A percentile compares a stretch with the other conserved stretches of the same genome.
phyloP scores from a whole-genome alignment of 2,113 vertebrate species.

The Caracal caracal region DNA sequence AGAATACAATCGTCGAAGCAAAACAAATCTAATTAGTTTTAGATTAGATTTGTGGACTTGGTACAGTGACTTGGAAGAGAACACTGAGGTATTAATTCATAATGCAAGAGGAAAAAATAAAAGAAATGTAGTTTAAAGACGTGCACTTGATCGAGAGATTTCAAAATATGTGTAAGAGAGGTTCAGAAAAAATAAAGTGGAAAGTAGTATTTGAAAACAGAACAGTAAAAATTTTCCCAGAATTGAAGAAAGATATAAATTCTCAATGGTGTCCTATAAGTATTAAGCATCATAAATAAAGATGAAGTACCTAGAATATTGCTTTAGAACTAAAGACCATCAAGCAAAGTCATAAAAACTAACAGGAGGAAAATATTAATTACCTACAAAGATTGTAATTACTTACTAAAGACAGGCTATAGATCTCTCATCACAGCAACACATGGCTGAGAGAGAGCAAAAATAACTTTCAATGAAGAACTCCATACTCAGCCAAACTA shows the following conservation, averaged over 20 bases:
- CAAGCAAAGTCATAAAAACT: not conserved
- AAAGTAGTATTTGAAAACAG: not conserved
- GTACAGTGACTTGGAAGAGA: not conserved
- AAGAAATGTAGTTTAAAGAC: not conserved
- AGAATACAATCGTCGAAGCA: not conserved
- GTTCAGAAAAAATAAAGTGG: not conserved
- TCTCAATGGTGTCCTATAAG: not conserved
- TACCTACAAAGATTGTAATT: not conserved
- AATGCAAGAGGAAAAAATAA: not conserved
- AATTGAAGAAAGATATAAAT: not conserved
- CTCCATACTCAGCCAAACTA: conserved; percentile 1
- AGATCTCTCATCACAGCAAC: not conserved
- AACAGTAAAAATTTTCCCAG: not conserved
- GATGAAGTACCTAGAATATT: not conserved
- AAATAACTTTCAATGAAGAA: not conserved
- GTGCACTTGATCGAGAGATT: not conserved
- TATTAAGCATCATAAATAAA: not conserved
- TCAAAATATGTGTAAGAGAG: not conserved
- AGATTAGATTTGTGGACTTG: not conserved
- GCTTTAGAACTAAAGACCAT: not conserved
- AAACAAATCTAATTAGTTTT: not conserved
- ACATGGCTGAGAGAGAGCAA: not conserved
- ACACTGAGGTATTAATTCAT: not conserved
- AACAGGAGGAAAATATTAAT: not conserved
- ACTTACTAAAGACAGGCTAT: not conserved